Conservation (phyloP, 2,113 vertebrate genomes). For the Patagioenas fasciata region DNA sequence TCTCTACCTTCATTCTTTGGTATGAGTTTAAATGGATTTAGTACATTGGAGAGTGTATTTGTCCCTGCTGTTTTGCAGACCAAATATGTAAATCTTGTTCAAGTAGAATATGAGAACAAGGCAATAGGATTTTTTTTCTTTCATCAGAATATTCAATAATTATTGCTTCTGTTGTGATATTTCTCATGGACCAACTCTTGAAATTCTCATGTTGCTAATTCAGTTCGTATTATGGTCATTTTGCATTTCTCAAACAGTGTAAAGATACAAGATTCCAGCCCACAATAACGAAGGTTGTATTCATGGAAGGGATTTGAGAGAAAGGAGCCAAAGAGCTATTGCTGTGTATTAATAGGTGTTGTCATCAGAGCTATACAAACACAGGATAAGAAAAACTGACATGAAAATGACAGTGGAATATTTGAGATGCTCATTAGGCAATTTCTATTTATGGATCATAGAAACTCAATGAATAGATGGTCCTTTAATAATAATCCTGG, state of each 20-base stretch:
- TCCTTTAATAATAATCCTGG: background rate
- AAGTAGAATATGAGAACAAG: background rate
- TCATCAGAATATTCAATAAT: background rate
- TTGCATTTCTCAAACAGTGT: background rate
- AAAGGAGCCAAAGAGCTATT: background rate
- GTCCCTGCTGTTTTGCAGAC: background rate
- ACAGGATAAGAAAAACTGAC: background rate
- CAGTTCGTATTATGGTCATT: background rate
- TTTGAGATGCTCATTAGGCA: slow-evolving; percentile 1
- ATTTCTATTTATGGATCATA: slow-evolving; percentile 5
- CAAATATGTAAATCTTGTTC: background rate
- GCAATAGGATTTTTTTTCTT: background rate
- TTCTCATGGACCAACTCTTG: background rate
- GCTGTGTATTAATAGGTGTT: background rate
- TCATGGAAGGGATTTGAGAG: background rate
- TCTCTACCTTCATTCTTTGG: background rate
- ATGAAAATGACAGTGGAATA: background rate
- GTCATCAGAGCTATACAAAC: background rate
- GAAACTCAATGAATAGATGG: background rate
- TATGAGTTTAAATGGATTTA: background rate
- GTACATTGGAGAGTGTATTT: background rate
- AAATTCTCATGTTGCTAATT: background rate
- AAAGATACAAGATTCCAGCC: background rate
- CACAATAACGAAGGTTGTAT: background rate
- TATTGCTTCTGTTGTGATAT: background rate